Evolutionary conservation across 2,113 vertebrate genomes (phyloP).

Genomic region (Podarcis raffonei): DNA sequence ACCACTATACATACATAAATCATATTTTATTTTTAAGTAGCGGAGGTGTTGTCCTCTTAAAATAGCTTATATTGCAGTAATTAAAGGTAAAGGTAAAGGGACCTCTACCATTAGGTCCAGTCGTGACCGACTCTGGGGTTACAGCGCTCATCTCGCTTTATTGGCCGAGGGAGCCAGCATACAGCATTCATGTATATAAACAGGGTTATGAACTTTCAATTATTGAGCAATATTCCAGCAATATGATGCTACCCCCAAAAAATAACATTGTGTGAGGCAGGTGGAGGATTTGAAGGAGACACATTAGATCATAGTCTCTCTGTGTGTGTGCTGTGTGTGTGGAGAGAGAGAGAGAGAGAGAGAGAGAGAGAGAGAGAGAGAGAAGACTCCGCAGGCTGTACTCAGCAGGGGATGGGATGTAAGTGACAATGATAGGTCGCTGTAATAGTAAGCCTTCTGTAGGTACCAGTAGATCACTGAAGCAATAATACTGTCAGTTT

Average conservation of each 20-base stretch:
- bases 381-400: not conserved
- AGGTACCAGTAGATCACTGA: not conserved
- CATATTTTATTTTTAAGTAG: not conserved
- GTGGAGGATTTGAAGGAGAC: too few relatives aligned
- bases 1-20: not conserved
- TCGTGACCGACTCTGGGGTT: too few relatives aligned
- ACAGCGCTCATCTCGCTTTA: too few relatives aligned
- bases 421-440: not conserved
- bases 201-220: not conserved
- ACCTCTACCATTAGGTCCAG: too few relatives aligned
- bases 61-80: not conserved
- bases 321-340: not conserved
- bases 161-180: too few relatives aligned
- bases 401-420: not conserved
- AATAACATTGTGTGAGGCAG: not conserved
- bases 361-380: not conserved
- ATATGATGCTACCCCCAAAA: too few relatives aligned
- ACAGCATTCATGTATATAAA: not conserved
- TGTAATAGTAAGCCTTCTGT: not conserved
- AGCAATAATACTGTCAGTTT: not conserved
- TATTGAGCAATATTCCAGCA: not conserved
- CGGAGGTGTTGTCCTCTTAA: not conserved
- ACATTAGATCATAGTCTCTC: too few relatives aligned
- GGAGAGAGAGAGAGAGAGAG: not conserved
- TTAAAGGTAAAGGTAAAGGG: too few relatives aligned